phyloP scores from a whole-genome alignment of 2,888 invertebrate species.

The Ectemnius cavifrons region DNA sequence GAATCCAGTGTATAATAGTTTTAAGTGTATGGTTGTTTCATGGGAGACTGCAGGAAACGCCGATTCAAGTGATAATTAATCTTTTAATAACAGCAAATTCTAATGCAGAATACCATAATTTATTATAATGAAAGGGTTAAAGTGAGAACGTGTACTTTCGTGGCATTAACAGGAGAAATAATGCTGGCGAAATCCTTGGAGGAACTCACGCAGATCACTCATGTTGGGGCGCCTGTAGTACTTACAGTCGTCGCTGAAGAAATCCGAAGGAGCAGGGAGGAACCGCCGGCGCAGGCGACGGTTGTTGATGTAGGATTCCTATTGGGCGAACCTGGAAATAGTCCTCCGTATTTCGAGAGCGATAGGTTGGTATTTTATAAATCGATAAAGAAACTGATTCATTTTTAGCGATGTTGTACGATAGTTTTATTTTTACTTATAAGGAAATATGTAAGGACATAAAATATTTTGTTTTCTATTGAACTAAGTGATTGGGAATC shows the following conservation, averaged over 20 bases:
- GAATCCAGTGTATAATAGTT: too few species aligned
- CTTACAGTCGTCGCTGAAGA: conserved; percentile 93
- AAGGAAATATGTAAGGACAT: not conserved
- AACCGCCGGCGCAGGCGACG: conserved; percentile 88
- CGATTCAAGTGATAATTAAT: too few species aligned
- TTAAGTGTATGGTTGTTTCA: too few species aligned
- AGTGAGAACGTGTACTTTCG: not conserved
- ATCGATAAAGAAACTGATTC: not conserved
- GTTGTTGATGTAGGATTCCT: conserved; percentile 91
- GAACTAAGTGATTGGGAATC: not conserved
- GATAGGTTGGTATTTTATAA: conserved; percentile 81
- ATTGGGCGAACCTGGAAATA: conserved; percentile 87
- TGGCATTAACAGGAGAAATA: conserved; percentile 82
- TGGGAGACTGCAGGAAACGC: too few species aligned
- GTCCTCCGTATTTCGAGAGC: conserved; percentile 89
- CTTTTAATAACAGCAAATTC: too few species aligned
- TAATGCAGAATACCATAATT: too few species aligned
- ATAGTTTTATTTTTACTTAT: not conserved
- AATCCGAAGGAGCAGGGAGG: conserved; percentile 85
- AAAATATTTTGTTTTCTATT: too few species aligned
- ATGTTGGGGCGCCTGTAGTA: conserved; percentile 90
- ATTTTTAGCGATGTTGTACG: not conserved
- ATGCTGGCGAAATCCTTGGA: conserved; percentile 85
- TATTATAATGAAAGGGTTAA: not conserved
- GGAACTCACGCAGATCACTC: conserved; percentile 88